Conservation (phyloP, 1,140 invertebrate species). For the Trypoxylus dichotomus region DNA sequence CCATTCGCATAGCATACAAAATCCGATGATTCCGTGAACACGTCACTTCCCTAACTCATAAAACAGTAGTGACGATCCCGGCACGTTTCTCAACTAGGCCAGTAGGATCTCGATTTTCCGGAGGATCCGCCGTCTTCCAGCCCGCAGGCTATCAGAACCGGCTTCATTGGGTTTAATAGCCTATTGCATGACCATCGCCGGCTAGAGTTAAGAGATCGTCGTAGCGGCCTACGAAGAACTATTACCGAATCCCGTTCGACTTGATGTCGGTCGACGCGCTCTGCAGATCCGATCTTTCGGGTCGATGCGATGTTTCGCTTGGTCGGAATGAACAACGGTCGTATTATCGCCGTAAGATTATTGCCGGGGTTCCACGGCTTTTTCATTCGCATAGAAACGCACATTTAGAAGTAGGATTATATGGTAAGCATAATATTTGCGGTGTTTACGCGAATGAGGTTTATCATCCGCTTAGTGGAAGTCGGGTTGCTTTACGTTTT, state of each 20-base stretch:
- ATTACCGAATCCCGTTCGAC: constrained; percentile 33
- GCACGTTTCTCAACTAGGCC: constrained; percentile 34
- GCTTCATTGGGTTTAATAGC: constrained; percentile 42
- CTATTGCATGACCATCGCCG: constrained; percentile 40
- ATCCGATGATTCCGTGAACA: constrained; percentile 35
- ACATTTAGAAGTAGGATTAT: background rate
- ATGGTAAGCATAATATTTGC: background rate
- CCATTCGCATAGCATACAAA: constrained; percentile 31
- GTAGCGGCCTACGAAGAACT: constrained; percentile 40
- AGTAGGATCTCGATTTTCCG: constrained; percentile 13
- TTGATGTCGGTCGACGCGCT: background rate
- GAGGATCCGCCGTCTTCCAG: background rate
- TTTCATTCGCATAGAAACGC: background rate
- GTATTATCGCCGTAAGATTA: constrained; percentile 8
- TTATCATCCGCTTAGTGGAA: background rate
- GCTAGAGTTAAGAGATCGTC: constrained; percentile 42
- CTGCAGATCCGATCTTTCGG: constrained; percentile 7
- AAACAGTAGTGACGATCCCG: constrained; percentile 42
- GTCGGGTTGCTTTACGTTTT: too few relatives aligned
- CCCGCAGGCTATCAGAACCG: constrained; percentile 12
- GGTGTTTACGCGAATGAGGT: background rate
- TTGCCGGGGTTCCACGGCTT: background rate
- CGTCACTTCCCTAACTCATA: constrained; percentile 43
- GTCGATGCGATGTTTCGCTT: background rate
- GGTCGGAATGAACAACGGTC: background rate